These are phyloP conservation scores for Cremastinae sp. DNA, from an alignment of 2,888 invertebrate genomes.

Conservation along the genomic window DNA sequence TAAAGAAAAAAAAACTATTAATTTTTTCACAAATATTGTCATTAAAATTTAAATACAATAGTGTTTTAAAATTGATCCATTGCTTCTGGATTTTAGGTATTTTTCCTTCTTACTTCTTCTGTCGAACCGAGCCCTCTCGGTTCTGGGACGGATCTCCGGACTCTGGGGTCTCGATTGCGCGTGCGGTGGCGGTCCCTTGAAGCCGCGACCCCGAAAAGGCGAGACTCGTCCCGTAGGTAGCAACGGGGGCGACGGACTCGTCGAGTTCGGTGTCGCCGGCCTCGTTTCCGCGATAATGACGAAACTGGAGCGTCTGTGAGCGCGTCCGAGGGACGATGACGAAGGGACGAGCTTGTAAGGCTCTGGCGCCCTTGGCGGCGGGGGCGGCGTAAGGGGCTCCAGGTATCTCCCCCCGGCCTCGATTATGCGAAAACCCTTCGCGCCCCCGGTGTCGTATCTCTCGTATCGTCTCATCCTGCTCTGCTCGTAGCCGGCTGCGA, in stretches of 20 bases:
- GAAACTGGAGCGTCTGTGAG: constrained; percentile 86
- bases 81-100: not conserved
- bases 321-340: constrained; percentile 80
- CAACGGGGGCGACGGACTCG: constrained; percentile 80
- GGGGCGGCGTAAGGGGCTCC: constrained; percentile 68
- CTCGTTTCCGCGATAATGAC: constrained; percentile 85
- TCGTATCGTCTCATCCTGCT: constrained; percentile 53
- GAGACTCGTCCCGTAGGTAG: constrained; percentile 81
- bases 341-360: constrained; percentile 76
- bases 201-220: constrained; percentile 84
- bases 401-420: constrained; percentile 64
- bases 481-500: constrained; percentile 1
- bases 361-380: constrained; percentile 76
- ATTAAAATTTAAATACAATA: too few species aligned
- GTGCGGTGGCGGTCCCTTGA: constrained; percentile 80
- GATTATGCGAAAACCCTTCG: constrained; percentile 72
- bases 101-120: constrained; percentile 65
- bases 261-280: constrained; percentile 80
- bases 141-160: constrained; percentile 74
- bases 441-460: constrained; percentile 50
- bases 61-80: too few species aligned
- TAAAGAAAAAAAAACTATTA: not conserved
- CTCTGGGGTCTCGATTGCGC: constrained; percentile 82
- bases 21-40: too few species aligned
- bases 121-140: constrained; percentile 61